Evolutionary conservation across 2,888 invertebrate species (phyloP).

Genomic region (Phortica magna): DNA sequence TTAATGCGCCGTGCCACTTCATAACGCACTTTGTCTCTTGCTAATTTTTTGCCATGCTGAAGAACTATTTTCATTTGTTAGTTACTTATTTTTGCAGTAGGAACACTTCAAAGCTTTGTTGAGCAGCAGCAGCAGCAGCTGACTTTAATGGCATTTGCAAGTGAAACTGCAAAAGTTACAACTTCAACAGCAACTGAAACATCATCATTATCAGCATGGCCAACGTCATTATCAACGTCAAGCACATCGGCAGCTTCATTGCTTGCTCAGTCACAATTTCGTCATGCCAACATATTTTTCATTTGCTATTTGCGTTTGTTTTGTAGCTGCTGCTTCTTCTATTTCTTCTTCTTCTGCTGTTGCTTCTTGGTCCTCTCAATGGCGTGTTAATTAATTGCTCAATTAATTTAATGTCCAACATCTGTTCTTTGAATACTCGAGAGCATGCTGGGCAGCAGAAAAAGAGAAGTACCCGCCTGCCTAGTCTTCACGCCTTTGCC

Average conservation of each 20-base stretch:
- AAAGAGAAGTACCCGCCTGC: background rate
- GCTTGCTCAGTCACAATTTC: background rate
- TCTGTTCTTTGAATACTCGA: constrained; percentile 47
- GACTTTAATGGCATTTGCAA: constrained; percentile 60
- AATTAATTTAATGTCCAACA: constrained; percentile 74
- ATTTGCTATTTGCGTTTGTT: constrained; percentile 59
- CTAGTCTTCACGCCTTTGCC: background rate
- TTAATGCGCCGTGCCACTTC: constrained; percentile 40
- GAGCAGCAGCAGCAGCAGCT: constrained; percentile 46
- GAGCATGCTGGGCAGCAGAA: constrained; percentile 2
- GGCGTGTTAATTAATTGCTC: constrained; percentile 75
- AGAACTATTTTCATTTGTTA: constrained; percentile 15
- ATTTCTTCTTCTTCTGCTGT: constrained; percentile 22
- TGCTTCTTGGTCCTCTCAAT: constrained; percentile 54
- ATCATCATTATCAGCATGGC: background rate
- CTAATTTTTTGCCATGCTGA: constrained; percentile 12
- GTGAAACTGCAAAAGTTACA: background rate
- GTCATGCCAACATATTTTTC: constrained; percentile 18
- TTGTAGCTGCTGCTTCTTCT: constrained; percentile 53
- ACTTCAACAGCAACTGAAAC: background rate
- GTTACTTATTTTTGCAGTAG: background rate
- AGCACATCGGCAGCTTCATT: no score
- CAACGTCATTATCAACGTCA: no score
- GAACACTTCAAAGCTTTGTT: background rate
- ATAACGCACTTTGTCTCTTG: background rate